Evolutionary conservation across 2,113 vertebrate genomes (phyloP), one percentile per base, ranked within the genome.

Genomic region (Elephas maximus): DNA sequence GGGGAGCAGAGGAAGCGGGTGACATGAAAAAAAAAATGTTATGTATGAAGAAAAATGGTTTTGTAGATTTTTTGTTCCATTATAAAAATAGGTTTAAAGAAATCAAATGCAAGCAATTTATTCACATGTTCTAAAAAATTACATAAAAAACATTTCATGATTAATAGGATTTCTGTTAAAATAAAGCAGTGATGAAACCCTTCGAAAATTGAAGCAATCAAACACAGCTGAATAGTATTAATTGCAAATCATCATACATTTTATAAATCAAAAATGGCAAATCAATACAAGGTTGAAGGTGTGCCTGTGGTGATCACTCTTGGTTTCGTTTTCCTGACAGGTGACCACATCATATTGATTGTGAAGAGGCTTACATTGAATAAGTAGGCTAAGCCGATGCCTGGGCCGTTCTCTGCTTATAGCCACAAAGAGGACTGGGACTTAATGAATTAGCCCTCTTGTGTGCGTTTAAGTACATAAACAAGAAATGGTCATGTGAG

Each of bases 251-350:
- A 91, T 97, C 44, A 71, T 95, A 57, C 93, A 97, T 97, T 97
- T 97, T 95, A 97, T 86, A 97, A 91, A 95, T 96, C 62, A 85
- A 88, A 96, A 92, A 89, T 88, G 63, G 63, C 18, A 96, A 97
- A 97, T 98, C 79, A 17, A 97, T 97, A 97, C 28, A 76, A 92
- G 92, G 74, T 97, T 92, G 69, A 97, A 80, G 77, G 57, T 96
- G 48, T 11, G 2, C 23, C 57, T 77, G 28, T 95, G 81, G 80
- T 93, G 65, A 97, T 97, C 90, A 88, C 33, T 98, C 88, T 96
- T 95, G 81, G 77, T 51, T 97, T 48, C 51, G 88, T 97, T 97
- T 90, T 94, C 44, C 77, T 93, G 90, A 96, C 85, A 96, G 30
- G 28, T 96, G 78, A 96, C 95, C 97, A 97, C 91, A 91, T 65